Conservation (phyloP, 2,888 invertebrate genomes). For the Timandra comae region DNA sequence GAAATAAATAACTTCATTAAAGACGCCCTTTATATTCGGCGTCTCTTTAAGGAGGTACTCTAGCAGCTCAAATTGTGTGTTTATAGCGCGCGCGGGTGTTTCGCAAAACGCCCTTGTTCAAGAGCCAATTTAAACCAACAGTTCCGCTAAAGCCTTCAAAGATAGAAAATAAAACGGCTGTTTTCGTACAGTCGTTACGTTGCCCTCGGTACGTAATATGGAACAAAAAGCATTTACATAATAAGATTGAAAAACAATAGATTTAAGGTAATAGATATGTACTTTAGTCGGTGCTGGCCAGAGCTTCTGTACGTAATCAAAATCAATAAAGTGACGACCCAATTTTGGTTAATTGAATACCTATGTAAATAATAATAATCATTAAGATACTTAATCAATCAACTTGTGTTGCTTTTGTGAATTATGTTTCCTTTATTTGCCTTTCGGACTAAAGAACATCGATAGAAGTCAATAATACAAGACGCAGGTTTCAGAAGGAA, state of each 20-base stretch:
- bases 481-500: conserved; percentile 41
- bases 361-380: not conserved
- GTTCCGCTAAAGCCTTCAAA: conserved; percentile 43
- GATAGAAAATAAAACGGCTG: conserved; percentile 54
- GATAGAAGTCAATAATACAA: not conserved
- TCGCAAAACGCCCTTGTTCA: conserved; percentile 44
- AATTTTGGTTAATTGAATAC: conserved; percentile 1
- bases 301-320: not conserved
- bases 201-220: conserved; percentile 29
- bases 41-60: conserved; percentile 37
- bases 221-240: conserved; percentile 33
- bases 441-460: not conserved
- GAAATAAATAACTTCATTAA: conserved; percentile 58
- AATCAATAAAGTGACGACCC: too few species aligned
- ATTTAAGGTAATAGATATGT: conserved; percentile 12
- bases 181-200: conserved; percentile 24
- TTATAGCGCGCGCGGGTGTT: conserved; percentile 45
- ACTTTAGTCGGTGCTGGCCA: too few species aligned
- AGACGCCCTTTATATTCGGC: conserved; percentile 43
- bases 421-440: too few species aligned
- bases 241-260: conserved; percentile 27
- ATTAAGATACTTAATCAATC: not conserved
- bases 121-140: conserved; percentile 54
- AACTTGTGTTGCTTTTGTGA: too few species aligned
- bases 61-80: conserved; percentile 53